Base-by-base conservation (phyloP, 2,888 invertebrate genomes). In the Pardosa pseudoannulata region DNA sequence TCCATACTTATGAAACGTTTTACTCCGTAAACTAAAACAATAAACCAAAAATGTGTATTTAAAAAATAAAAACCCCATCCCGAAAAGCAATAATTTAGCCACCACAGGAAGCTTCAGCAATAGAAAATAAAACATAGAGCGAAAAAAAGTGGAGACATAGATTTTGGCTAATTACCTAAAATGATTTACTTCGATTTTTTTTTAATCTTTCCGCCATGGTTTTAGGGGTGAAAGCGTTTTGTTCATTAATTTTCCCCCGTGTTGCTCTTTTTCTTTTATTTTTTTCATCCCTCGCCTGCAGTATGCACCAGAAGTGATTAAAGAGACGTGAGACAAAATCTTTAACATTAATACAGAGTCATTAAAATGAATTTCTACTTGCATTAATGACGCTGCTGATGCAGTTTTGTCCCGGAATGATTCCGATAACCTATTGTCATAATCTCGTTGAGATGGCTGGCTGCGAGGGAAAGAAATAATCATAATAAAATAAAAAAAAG, bases 141-240 rank as follows among this genome's bases (percentile, higher is more conserved):
- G 32, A 71, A 72, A 46, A n/a, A 64, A 56, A 70, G 32, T 31
- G n/a, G 31, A 32, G 50, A 46, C 73, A 68, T 41, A 75, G 75
- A 82, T 82, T 82, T 76, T 71, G 19, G 56, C 56, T 82, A 82
- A 82, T 82, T 82, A 82, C 82, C 75, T 31, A 76, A 75, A 82
- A 82, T 82, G 75, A 82, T 82, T 82, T 82, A 76, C 75, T 64
- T 82, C 75, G 65, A 39, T 36, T 62, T 62, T 62, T 46, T 72
- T 72, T 65, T 41, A 23, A 27, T 64, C 28, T 56, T 56, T 11
- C 32, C n/a, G 29, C n/a, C 67, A 19, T 46, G 67, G 68, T 71
- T 64, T 70, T 36, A 28, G 64, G 62, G 71, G 75, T 46, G 70
- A 67, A 56, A 73, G 82, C 71, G 56, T 71, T 71, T 68, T 32